phyloP scores from a whole-genome alignment of 1,140 invertebrate genomes.

The Ericerus pela region DNA sequence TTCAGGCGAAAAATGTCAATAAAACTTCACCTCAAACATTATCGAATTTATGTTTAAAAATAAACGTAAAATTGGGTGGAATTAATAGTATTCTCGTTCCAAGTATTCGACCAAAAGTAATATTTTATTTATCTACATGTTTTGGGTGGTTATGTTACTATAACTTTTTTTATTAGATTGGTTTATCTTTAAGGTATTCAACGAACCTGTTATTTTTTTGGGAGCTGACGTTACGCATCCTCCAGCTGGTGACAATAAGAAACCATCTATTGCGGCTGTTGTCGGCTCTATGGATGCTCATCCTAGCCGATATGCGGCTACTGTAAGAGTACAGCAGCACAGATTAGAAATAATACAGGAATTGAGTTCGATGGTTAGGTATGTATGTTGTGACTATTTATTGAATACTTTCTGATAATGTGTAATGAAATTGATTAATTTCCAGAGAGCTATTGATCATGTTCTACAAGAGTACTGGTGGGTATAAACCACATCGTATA shows the following conservation, averaged over 20 bases:
- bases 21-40: constrained; percentile 99
- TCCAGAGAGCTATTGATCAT: constrained; percentile 71
- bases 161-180: background rate
- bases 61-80: constrained; percentile 98
- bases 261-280: constrained; percentile 95
- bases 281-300: constrained; percentile 99
- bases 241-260: constrained; percentile 96
- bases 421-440: constrained; percentile 19
- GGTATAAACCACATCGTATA: constrained; percentile 90
- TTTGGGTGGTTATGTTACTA: no score
- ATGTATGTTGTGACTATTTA: no score
- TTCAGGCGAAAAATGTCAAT: constrained; percentile 99
- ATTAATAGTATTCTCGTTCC: constrained; percentile 99
- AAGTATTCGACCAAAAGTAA: constrained; percentile 73
- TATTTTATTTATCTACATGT: no score
- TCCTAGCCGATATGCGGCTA: constrained; percentile 95
- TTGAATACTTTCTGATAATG: constrained; percentile 9
- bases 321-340: constrained; percentile 96
- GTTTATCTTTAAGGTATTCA: constrained; percentile 61
- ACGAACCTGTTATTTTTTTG: constrained; percentile 98
- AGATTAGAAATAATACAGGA: constrained; percentile 98
- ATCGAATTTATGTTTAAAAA: constrained; percentile 98
- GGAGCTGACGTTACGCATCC: constrained; percentile 99
- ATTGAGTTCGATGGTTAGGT: constrained; percentile 92
- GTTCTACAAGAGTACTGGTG: constrained; percentile 92